These are phyloP conservation scores for Serinus canaria DNA, from an alignment of 2,113 vertebrate species.

Conservation along the genomic window DNA sequence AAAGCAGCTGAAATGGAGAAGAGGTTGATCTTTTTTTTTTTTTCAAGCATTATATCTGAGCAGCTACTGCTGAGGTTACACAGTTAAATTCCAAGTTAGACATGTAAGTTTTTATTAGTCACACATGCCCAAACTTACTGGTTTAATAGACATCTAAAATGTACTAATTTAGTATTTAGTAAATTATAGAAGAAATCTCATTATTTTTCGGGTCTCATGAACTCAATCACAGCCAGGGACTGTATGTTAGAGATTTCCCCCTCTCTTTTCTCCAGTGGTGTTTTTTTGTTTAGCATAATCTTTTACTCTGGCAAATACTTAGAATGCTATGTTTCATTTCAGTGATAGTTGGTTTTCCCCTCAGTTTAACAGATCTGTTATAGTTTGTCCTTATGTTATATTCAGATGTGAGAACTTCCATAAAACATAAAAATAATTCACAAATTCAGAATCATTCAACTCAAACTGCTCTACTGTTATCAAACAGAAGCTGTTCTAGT, in stretches of 20 bases:
- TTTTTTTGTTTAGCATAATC: neutral
- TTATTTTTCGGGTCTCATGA: neutral
- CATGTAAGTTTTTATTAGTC: neutral
- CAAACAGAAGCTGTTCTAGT: neutral
- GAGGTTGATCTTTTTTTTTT: neutral
- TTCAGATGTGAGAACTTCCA: neutral
- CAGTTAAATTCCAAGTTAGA: neutral
- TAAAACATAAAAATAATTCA: neutral
- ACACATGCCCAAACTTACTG: neutral
- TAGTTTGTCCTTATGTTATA: neutral
- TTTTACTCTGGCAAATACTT: neutral
- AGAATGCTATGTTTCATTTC: neutral
- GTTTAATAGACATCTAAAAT: neutral
- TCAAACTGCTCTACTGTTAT: neutral
- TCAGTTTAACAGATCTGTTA: neutral
- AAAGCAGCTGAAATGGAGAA: neutral
- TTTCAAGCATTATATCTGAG: neutral
- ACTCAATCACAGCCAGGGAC: neutral
- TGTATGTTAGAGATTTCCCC: neutral
- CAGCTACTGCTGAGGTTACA: neutral
- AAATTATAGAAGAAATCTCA: neutral
- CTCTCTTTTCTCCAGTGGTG: neutral
- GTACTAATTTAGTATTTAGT: neutral
- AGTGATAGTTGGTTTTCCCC: neutral
- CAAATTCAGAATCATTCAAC: neutral